phyloP scores from a whole-genome alignment of 2,888 invertebrate genomes.

The Eupelmus urozonus region DNA sequence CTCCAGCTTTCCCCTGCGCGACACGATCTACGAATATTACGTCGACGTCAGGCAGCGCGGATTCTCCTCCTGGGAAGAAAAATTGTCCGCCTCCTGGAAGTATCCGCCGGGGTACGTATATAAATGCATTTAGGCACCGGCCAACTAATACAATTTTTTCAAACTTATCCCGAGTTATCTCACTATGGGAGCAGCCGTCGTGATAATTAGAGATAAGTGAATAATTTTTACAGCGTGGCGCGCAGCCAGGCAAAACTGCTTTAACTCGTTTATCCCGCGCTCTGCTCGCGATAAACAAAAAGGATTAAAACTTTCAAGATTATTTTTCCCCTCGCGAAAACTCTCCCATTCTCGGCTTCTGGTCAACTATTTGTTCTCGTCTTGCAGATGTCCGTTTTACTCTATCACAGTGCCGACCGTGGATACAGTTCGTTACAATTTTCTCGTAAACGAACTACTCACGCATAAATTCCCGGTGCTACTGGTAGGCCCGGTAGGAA shows the following conservation, averaged over 20 bases:
- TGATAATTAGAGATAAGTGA: conserved; percentile 46
- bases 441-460: conserved; percentile 84
- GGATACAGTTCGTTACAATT: conserved; percentile 91
- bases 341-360: not conserved
- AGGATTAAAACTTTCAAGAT: conserved; percentile 14
- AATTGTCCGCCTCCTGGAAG: conserved; percentile 86
- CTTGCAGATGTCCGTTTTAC: conserved; percentile 85
- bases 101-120: conserved; percentile 81
- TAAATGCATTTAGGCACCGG: too few relatives aligned
- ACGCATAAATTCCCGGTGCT: conserved; percentile 84
- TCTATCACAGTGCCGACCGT: conserved; percentile 92
- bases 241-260: conserved; percentile 4
- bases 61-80: conserved; percentile 90
- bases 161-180: not conserved
- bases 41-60: conserved; percentile 86
- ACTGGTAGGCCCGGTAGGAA: conserved; percentile 91
- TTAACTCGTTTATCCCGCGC: conserved; percentile 8
- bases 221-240: conserved; percentile 39
- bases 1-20: conserved; percentile 87
- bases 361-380: too few relatives aligned
- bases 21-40: conserved; percentile 93
- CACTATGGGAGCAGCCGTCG: too few relatives aligned
- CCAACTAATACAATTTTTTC: too few relatives aligned
- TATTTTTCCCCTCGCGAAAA: not conserved
- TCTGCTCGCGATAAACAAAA: not conserved